Evolutionary conservation across 2,888 invertebrate species (phyloP).

Genomic region (Leptura quadrifasciata): DNA sequence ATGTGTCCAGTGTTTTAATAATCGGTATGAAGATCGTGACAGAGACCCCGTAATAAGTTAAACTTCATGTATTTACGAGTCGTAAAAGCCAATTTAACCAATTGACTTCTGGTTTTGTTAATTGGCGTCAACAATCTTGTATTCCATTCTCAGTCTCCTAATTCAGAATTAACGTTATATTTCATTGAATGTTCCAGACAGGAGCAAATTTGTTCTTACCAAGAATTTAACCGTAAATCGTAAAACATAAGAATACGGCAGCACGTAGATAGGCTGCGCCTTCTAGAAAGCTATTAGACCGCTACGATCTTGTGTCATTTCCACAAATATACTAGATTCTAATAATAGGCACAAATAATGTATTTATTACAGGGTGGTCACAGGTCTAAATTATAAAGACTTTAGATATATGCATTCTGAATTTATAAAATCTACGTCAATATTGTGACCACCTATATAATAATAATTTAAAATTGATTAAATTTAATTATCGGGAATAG

Average conservation of each 20-base stretch:
- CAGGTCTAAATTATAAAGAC: not conserved
- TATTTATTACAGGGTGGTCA: conserved; percentile 17
- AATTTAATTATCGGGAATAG: not conserved
- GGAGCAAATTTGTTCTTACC: not conserved
- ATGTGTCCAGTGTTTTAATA: not conserved
- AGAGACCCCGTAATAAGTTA: not conserved
- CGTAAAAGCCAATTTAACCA: conserved; percentile 47
- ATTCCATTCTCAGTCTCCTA: conserved; percentile 15
- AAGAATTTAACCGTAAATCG: conserved; percentile 19
- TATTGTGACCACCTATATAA: not conserved
- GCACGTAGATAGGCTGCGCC: conserved; percentile 15
- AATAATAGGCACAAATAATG: conserved; percentile 29
- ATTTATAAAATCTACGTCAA: not conserved
- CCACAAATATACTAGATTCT: conserved; percentile 29
- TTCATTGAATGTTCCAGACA: conserved; percentile 1
- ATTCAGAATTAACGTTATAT: conserved; percentile 22
- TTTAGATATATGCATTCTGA: not conserved
- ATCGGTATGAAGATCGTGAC: not conserved
- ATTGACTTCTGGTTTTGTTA: conserved; percentile 46
- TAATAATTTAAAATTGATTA: not conserved
- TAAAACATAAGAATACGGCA: not conserved
- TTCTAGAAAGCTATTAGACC: conserved; percentile 28
- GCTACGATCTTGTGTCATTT: conserved; percentile 32
- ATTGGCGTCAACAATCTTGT: conserved; percentile 41
- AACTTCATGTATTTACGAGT: conserved; percentile 32